A percentile compares a stretch with the other conserved stretches of the same genome.
Evolutionary conservation across 2,888 invertebrate species (phyloP).

Genomic region (Ditylenchus weischeri): DNA sequence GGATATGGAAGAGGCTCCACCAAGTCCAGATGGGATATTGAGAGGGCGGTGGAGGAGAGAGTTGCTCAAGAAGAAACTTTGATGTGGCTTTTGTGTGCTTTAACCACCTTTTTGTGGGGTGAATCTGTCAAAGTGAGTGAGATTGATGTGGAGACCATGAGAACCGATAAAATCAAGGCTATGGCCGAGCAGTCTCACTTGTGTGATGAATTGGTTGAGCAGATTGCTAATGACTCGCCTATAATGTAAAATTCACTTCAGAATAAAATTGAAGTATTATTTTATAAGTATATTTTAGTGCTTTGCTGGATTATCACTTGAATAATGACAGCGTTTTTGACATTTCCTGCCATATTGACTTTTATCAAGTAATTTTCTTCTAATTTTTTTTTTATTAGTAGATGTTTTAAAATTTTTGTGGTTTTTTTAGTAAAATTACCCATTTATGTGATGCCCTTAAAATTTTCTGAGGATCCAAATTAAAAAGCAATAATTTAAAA

Average conservation of each 20-base stretch:
- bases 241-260: slow-evolving; percentile 7
- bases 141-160: slow-evolving; percentile 26
- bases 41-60: slow-evolving; percentile 51
- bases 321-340: slow-evolving; percentile 58
- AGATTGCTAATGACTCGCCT: slow-evolving; percentile 17
- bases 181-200: slow-evolving; percentile 6
- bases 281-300: not conserved
- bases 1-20: slow-evolving; percentile 58
- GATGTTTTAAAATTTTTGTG: slow-evolving; percentile 2
- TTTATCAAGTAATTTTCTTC: slow-evolving; percentile 48
- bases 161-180: slow-evolving; percentile 17
- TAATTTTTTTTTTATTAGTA: not conserved
- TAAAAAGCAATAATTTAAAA: too few species aligned
- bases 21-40: slow-evolving; percentile 54
- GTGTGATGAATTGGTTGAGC: slow-evolving; percentile 26
- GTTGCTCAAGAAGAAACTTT: slow-evolving; percentile 55
- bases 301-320: slow-evolving; percentile 54
- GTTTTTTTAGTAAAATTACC: not conserved
- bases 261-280: not conserved
- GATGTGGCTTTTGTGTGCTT: slow-evolving; percentile 54
- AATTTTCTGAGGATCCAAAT: too few species aligned
- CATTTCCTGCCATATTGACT: slow-evolving; percentile 55
- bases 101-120: slow-evolving; percentile 49
- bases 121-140: slow-evolving; percentile 29
- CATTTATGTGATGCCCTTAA: too few species aligned